Evolutionary conservation across 1,140 invertebrate species (phyloP), one percentile per base, ranked within the genome.

Genomic region (Nebria ingens): DNA sequence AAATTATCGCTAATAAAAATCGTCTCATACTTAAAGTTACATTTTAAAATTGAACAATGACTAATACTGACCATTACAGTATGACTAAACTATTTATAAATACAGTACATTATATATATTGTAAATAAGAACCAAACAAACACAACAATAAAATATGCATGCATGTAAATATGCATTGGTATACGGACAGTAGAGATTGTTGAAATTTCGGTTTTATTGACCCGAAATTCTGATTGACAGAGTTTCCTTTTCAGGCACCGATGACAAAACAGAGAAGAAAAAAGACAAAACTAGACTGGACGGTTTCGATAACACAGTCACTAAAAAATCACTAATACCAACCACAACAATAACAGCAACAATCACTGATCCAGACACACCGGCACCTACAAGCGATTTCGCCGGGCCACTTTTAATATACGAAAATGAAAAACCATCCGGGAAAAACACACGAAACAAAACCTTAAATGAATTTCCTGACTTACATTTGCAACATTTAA

Each of bases 221-320:
- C 9, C 17, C 9, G 40, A 17, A 45, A 45, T 45, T 45, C 40
- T 45, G 9, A 45, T n/a, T 45, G 40, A 45, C 17, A 11, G 40
- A 45, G 40, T 45, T 45, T 45, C 6, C 6, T 45, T 45, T 45
- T 45, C 40, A 45, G 40, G 40, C 6, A 45, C 15, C 15, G 40
- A 45, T 45, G 40, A 45, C 40, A 45, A 45, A 45, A 45, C 40
- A 4, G 3, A 4, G 6, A 45, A 45, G 40, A 45, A 45, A 17
- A 45, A 9, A 45, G 40, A 45, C 40, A 45, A 45, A 45, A 6
- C 9, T 4, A 45, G 40, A 45, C 40, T 45, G 6, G 40, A 45
- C 40, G 15, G 15, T 17, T 11, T 17, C 17, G 17, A 17, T 17
- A 45, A 45, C 17, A 45, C 40, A 45, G 15, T 45, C 17, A 45